Evolutionary conservation across 2,888 invertebrate genomes (phyloP).

Genomic region (Campoplex capitator): DNA sequence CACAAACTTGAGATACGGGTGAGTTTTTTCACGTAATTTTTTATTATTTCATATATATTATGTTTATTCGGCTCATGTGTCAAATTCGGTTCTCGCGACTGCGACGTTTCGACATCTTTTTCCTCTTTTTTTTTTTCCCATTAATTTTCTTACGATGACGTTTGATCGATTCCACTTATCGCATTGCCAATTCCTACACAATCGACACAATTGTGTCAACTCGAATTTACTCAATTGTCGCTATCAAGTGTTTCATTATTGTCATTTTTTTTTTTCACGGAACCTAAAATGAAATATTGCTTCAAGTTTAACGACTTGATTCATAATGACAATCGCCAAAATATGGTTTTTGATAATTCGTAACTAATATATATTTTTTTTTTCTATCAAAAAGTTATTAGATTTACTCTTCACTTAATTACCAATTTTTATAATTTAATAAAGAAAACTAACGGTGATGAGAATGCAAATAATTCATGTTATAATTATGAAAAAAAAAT

Average conservation of each 20-base stretch:
- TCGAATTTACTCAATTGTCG: not conserved
- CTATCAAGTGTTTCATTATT: not conserved
- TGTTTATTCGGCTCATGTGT: conserved; percentile 1
- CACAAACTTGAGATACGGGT: conserved; percentile 88
- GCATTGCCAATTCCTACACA: conserved; percentile 10
- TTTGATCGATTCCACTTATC: conserved; percentile 54
- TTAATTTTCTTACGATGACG: conserved; percentile 51
- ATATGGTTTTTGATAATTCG: not conserved
- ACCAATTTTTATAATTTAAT: not conserved
- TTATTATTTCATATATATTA: not conserved
- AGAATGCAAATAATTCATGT: not conserved
- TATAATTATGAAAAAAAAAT: not conserved
- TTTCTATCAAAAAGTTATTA: not conserved
- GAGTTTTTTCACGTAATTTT: conserved; percentile 77
- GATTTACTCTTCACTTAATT: not conserved
- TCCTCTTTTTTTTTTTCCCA: not conserved
- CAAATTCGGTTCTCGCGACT: conserved; percentile 50
- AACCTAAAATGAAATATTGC: not conserved
- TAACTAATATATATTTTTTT: not conserved
- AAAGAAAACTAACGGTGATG: not conserved
- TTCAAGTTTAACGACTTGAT: not conserved
- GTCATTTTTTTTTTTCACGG: not conserved
- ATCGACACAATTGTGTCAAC: conserved; percentile 33
- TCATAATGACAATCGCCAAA: not conserved
- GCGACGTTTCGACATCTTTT: not conserved